Base-by-base conservation (phyloP, 2,888 invertebrate genomes). In the Ennomos fuscantarius region DNA sequence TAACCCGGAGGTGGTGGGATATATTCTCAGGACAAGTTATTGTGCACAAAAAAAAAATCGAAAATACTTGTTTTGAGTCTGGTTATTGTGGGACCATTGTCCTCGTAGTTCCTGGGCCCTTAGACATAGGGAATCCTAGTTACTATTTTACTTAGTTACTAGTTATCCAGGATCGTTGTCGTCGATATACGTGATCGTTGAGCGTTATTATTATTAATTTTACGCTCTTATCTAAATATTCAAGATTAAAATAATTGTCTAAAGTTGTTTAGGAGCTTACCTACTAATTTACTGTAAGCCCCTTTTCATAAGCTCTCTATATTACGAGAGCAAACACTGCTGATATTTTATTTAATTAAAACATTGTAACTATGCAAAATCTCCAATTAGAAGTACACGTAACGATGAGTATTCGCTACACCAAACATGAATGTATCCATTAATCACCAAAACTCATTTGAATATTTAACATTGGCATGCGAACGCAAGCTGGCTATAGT, bases 361-460 rank as follows among this genome's bases (percentile, higher is more conserved):
- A 71, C 58, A 70, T 64, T 63, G 66, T 63, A 78, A 71, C 70
- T 74, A 76, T 69, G 63, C 70, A 72, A 78, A 78, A 68, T 73
- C 70, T 67, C 68, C 71, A 81, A 76, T 79, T 76, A 75, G 69
- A 69, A 70, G 68, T 72, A 72, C 62, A 70, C 61, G 66, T 63
- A 64, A 63, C 63, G 24, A 51, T 45, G 36, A 71, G 63, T 62
- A 72, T 65, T 69, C 62, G 70, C 69, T 71, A 73, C 74, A 73
- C 73, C 72, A 76, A 81, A 78, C 76, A 76, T 68, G 63, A 52
- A 47, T 48, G 76, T 72, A 69, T 66, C 66, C 71, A 69, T 77
- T 82, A 80, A 81, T 82, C 78, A 79, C 71, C 40, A 72, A 74
- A 76, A 78, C 72, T 76, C 77, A 81, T 84, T 84, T 82, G 79